These are phyloP conservation scores for Onthophagus taurus DNA, from an alignment of 1,140 invertebrate genomes.

Conservation along the genomic window DNA sequence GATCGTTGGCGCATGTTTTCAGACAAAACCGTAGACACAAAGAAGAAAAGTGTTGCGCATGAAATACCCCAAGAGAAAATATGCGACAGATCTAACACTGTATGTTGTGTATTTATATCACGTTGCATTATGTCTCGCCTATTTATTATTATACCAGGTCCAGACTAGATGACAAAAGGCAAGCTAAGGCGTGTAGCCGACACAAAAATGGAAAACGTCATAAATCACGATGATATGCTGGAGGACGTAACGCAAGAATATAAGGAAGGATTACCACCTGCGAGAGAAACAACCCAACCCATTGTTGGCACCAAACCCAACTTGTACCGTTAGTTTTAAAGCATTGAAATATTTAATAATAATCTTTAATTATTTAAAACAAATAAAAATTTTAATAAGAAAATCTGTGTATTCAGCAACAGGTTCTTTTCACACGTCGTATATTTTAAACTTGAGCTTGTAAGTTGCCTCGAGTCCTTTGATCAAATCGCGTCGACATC, in stretches of 20 bases:
- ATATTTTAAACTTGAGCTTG: background rate
- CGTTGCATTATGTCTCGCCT: conserved; percentile 8
- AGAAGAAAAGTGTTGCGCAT: no score
- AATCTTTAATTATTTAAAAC: background rate
- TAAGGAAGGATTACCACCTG: conserved; percentile 13
- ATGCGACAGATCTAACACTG: conserved; percentile 9
- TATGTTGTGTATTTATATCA: conserved; percentile 10
- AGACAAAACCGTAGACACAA: no score
- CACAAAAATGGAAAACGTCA: conserved; percentile 11
- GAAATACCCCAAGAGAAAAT: no score
- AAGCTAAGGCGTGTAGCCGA: no score
- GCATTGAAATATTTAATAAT: background rate
- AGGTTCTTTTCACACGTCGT: background rate
- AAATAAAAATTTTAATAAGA: background rate
- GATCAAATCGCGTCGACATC: background rate
- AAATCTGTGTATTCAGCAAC: background rate
- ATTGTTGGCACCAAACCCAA: background rate
- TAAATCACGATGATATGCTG: conserved; percentile 11
- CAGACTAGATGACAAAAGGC: conserved; percentile 7
- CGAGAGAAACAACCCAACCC: background rate
- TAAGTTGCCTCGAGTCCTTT: background rate
- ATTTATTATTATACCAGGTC: conserved; percentile 7
- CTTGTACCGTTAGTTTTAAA: conserved; percentile 7
- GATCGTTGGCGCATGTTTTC: no score
- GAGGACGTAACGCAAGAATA: conserved; percentile 3